Conservation (phyloP, 2,113 vertebrate genomes). For the Rhizomys pruinosus region DNA sequence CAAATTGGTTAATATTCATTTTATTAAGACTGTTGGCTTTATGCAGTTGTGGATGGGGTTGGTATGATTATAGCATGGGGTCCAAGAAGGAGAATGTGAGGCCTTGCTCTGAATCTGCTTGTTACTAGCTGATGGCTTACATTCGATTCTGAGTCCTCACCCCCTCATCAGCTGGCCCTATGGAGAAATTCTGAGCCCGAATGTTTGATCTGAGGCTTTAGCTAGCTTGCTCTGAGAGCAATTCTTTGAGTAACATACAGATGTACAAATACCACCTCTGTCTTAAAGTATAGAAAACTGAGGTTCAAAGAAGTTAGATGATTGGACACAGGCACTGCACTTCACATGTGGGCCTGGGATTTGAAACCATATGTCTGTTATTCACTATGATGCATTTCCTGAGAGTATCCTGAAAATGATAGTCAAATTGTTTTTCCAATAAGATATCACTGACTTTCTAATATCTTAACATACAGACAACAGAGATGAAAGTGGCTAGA, state of each 20-base stretch:
- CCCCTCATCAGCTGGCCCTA: background rate
- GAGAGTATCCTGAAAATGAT: background rate
- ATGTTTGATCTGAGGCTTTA: background rate
- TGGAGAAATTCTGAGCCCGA: background rate
- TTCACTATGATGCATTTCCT: background rate
- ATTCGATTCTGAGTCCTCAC: background rate
- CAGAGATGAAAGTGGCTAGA: background rate
- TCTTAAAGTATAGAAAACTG: background rate
- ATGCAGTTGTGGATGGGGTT: background rate
- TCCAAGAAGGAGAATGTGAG: background rate
- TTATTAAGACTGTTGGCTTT: background rate
- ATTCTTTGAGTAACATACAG: background rate
- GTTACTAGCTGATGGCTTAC: background rate
- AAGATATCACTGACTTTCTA: background rate
- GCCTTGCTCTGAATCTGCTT: background rate
- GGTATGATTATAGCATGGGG: background rate
- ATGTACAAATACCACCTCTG: background rate
- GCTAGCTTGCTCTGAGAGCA: background rate
- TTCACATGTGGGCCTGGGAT: background rate
- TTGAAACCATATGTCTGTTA: background rate
- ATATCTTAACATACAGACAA: background rate
- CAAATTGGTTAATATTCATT: background rate
- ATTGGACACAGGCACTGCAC: background rate
- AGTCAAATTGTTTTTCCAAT: background rate
- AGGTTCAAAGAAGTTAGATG: conserved; percentile 8